phyloP scores from a whole-genome alignment of 2,113 vertebrate genomes.

The Campylomormyrus tamandua region DNA sequence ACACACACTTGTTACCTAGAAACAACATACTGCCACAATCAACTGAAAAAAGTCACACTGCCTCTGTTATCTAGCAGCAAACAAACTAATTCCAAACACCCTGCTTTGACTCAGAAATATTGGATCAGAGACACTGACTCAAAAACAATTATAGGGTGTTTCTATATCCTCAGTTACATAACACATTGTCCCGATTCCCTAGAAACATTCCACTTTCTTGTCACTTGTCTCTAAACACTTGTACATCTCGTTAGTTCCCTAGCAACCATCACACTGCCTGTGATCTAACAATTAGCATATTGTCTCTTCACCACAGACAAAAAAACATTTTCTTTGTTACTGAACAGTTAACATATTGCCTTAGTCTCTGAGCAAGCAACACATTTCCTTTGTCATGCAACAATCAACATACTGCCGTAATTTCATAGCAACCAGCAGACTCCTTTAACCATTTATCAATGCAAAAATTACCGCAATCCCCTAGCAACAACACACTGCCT shows the following conservation, averaged over 20 bases:
- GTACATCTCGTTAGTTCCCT: background rate
- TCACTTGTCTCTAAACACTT: conserved; percentile 2
- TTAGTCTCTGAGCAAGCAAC: conserved; percentile 3
- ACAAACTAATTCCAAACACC: background rate
- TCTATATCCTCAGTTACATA: background rate
- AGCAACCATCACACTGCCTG: conserved; percentile 10
- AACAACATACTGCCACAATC: background rate
- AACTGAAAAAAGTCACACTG: background rate
- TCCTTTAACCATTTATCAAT: conserved; percentile 2
- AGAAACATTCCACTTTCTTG: background rate
- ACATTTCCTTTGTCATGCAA: background rate
- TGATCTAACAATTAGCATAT: conserved; percentile 13
- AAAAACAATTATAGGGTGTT: conserved; percentile 24
- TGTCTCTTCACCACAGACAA: background rate
- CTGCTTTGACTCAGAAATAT: background rate
- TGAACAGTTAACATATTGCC: background rate
- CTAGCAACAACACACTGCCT: conserved; percentile 4
- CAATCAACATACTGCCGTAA: background rate
- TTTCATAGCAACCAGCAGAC: background rate
- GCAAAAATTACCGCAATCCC: background rate
- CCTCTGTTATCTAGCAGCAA: background rate
- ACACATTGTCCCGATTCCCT: background rate
- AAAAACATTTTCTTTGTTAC: background rate
- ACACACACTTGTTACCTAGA: background rate
- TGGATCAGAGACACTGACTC: background rate